These are phyloP conservation scores for Cerastis leucographa DNA, from an alignment of 2,888 invertebrate genomes.

Conservation along the genomic window DNA sequence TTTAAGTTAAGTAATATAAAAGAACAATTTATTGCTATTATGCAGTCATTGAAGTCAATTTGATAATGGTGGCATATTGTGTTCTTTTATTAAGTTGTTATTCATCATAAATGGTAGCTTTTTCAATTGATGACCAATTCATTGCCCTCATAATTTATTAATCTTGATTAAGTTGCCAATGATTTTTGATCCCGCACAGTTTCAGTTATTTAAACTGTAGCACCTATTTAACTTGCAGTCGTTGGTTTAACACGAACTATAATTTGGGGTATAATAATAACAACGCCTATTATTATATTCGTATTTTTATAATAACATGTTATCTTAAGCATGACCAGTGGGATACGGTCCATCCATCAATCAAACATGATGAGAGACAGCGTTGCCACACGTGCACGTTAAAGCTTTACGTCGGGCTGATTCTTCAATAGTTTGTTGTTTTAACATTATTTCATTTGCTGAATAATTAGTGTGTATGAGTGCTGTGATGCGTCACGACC, in stretches of 20 bases:
- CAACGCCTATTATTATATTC: constrained; percentile 58
- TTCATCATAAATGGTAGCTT: constrained; percentile 47
- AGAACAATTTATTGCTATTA: constrained; percentile 52
- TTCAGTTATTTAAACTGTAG: constrained; percentile 22
- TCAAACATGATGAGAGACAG: constrained; percentile 74
- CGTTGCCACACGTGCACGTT: constrained; percentile 46
- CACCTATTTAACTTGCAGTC: constrained; percentile 2
- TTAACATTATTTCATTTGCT: constrained; percentile 66
- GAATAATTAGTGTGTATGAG: constrained; percentile 74
- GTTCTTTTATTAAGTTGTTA: constrained; percentile 54
- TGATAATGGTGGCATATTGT: constrained; percentile 67
- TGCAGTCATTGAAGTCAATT: constrained; percentile 55
- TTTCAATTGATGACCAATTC: constrained; percentile 48
- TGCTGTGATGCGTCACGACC: constrained; percentile 82
- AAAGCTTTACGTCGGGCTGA: constrained; percentile 39
- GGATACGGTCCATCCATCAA: constrained; percentile 74
- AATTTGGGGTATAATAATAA: constrained; percentile 54
- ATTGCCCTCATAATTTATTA: constrained; percentile 43
- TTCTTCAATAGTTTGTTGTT: constrained; percentile 55
- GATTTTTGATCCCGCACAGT: constrained; percentile 22
- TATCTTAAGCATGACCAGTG: constrained; percentile 75
- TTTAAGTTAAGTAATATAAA: constrained; percentile 42
- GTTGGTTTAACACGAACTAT: constrained; percentile 38
- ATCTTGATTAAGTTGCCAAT: constrained; percentile 40
- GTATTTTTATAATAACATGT: constrained; percentile 73